Evolutionary conservation across 2,797 vertebrate genomes (phyloP).

Genomic region (Octomys mimax): DNA sequence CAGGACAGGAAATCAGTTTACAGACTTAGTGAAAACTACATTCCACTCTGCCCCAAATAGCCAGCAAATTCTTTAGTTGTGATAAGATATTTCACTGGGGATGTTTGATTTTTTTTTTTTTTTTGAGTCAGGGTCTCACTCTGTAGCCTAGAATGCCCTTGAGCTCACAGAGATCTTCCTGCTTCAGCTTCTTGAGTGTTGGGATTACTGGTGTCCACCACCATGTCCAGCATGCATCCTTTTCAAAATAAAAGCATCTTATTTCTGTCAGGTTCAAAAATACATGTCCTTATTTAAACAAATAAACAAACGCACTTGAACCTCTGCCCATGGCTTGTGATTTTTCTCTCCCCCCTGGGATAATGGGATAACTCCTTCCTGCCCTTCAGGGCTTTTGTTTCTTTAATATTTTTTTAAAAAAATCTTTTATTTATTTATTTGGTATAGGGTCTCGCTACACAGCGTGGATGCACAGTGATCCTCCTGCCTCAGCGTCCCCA

Average conservation of each 20-base stretch:
- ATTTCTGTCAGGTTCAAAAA: neutral
- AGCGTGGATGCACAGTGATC: too few relatives aligned
- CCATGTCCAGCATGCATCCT: neutral
- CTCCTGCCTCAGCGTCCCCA: too few relatives aligned
- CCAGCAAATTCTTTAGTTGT: neutral
- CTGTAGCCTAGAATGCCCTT: neutral
- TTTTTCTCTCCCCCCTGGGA: neutral
- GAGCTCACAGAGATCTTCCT: neutral
- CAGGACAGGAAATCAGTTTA: fast-evolving
- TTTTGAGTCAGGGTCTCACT: neutral
- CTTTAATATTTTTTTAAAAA: too few relatives aligned
- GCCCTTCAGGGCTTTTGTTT: too few relatives aligned
- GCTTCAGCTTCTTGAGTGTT: neutral
- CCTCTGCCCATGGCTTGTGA: neutral
- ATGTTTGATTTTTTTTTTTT: neutral
- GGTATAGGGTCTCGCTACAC: too few relatives aligned
- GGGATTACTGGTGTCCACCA: neutral
- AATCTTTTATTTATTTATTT: too few relatives aligned
- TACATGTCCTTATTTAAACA: neutral
- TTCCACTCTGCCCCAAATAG: neutral
- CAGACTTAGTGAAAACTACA: neutral
- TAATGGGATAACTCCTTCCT: neutral
- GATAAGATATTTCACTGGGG: neutral
- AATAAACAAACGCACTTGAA: neutral
- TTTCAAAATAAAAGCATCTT: neutral